Evolutionary conservation across 2,888 invertebrate genomes (phyloP).

Genomic region (Heliconius cydno): DNA sequence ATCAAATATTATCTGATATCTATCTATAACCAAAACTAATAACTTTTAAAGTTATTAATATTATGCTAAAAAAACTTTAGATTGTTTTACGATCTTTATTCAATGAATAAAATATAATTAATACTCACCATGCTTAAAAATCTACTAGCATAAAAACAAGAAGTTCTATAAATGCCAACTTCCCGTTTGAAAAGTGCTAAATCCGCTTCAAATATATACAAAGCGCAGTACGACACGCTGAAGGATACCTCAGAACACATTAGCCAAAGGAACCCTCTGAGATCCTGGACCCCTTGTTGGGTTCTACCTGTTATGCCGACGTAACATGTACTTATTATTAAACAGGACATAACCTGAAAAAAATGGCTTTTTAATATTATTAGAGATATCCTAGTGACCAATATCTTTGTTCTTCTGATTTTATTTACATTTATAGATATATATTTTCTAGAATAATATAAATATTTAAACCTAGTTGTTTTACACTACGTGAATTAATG

Average conservation of each 20-base stretch:
- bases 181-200: constrained; percentile 75
- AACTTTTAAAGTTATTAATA: too few species aligned
- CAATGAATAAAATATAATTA: too few species aligned
- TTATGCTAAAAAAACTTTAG: too few species aligned
- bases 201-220: constrained; percentile 72
- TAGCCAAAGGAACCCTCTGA: constrained; percentile 78
- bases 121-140: constrained; percentile 68
- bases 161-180: constrained; percentile 70
- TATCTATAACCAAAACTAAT: too few species aligned
- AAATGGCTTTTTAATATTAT: not conserved
- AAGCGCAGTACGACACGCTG: constrained; percentile 72
- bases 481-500: too few species aligned
- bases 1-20: not conserved
- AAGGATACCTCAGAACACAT: constrained; percentile 79
- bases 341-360: constrained; percentile 68
- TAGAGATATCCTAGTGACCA: not conserved
- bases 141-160: constrained; percentile 71
- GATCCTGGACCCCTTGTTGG: constrained; percentile 76
- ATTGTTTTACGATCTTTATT: too few species aligned
- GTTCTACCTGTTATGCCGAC: constrained; percentile 70
- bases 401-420: too few species aligned
- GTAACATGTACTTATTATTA: constrained; percentile 73
- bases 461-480: too few species aligned
- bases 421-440: too few species aligned
- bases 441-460: too few species aligned